A percentile compares a stretch with the other conserved stretches of the same genome.
phyloP scores from a whole-genome alignment of 1,140 invertebrate genomes.

The Aphaenogaster floridana region DNA sequence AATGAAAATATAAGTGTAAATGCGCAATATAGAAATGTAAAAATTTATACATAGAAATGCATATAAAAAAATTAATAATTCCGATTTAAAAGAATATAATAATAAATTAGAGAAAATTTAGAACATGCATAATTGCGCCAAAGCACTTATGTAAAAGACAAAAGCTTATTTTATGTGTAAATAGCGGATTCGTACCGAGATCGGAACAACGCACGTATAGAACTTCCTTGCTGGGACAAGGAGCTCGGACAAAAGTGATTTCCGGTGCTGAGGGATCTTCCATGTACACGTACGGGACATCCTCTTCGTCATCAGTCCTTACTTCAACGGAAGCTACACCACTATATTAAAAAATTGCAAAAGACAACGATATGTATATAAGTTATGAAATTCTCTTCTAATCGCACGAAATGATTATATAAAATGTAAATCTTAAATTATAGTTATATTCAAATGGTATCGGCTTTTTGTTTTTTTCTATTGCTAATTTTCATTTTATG shows the following conservation, averaged over 20 bases:
- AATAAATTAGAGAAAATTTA: neutral
- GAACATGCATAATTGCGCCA: neutral
- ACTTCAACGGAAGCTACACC: slow-evolving; percentile 88
- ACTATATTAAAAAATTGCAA: slow-evolving; percentile 76
- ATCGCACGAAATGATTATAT: neutral
- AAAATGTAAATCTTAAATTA: slow-evolving; percentile 15
- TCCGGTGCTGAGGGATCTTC: slow-evolving; percentile 92
- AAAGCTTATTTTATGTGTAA: neutral
- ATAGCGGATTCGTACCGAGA: slow-evolving; percentile 88
- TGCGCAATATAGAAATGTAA: neutral
- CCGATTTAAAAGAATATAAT: neutral
- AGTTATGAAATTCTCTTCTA: neutral
- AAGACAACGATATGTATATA: neutral
- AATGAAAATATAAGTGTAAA: slow-evolving; percentile 49
- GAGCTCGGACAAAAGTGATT: slow-evolving; percentile 92
- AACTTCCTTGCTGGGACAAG: slow-evolving; percentile 92
- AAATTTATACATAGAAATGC: neutral
- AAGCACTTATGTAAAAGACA: neutral
- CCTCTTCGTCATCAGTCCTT: slow-evolving; percentile 86
- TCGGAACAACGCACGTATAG: slow-evolving; percentile 93
- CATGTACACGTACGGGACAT: slow-evolving; percentile 91
- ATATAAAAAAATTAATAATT: slow-evolving; percentile 11
- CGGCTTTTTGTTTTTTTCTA: neutral
- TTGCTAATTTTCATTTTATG: neutral
- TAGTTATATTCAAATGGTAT: neutral